Base-by-base conservation (phyloP, 2,888 invertebrate species). In the Allacma fusca region DNA sequence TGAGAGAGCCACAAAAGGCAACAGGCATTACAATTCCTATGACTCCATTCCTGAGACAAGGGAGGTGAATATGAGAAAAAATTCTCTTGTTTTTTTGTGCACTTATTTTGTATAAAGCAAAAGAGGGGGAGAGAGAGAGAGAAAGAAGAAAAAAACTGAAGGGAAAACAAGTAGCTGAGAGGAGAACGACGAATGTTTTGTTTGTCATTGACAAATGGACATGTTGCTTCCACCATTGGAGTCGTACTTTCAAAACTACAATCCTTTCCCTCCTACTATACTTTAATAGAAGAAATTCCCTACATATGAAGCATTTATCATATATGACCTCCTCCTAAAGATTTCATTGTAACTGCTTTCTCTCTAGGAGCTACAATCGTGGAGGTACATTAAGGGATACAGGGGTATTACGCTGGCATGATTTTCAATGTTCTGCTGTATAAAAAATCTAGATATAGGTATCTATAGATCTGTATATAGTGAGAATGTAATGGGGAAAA, bases 181-280 rank as follows among this genome's bases (percentile, higher is more conserved):
- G n/a, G n/a, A n/a, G n/a, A n/a, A n/a, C 62, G 62, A 62, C 23
- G 62, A 62, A 62, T 62, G 62, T 26, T 24, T 62, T 34, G 21
- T 43, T 23, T 73, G 64, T 40, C 73, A 73, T 21, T 73, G 73
- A 73, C 73, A 64, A 73, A 73, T 73, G 73, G 73, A 73, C 64
- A 43, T 73, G 73, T 73, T 73, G 73, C 73, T 73, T 73, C 43
- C 19, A 73, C 64, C 26, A 9, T 24, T 43, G 50, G n/a, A n/a
- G n/a, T n/a, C n/a, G n/a, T n/a, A n/a, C n/a, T n/a, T n/a, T n/a
- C n/a, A n/a, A n/a, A n/a, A n/a, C 43, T 12, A 24, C 7, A 7
- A 19, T 29, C 16, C 29, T 26, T 29, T 28, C 67, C 26, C 26
- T 65, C 26, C 65, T 4, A 19, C 5, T 23, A 16, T 9, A 23